phyloP scores from a whole-genome alignment of 2,888 invertebrate genomes.

The Drosophila lutescens region DNA sequence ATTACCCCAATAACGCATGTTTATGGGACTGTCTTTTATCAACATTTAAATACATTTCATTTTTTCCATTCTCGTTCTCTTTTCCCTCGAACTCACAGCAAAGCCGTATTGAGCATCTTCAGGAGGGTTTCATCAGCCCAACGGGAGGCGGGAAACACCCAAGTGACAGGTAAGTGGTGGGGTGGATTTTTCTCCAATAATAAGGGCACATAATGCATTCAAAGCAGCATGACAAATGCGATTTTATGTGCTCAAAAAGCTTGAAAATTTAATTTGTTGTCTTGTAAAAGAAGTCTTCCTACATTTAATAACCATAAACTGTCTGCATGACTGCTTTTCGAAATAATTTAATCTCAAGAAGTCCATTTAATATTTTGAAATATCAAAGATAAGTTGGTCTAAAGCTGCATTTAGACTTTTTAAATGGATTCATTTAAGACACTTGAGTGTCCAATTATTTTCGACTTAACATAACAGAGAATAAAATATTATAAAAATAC shows the following conservation, averaged over 20 bases:
- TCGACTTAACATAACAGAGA: not conserved
- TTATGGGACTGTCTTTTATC: conserved; percentile 11
- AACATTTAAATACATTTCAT: conserved; percentile 16
- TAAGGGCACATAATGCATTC: conserved; percentile 2
- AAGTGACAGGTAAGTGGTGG: conserved; percentile 83
- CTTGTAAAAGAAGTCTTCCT: conserved; percentile 11
- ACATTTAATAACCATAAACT: conserved; percentile 11
- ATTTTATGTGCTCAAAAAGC: conserved; percentile 16
- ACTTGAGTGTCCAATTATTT: not conserved
- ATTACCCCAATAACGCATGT: conserved; percentile 22
- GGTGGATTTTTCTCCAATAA: conserved; percentile 1
- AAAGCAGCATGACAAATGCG: conserved; percentile 15
- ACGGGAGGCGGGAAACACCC: conserved; percentile 82
- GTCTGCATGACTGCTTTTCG: not conserved
- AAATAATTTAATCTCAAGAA: conserved; percentile 6
- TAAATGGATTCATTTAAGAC: no score
- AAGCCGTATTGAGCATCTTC: conserved; percentile 83
- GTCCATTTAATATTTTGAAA: not conserved
- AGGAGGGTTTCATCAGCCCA: conserved; percentile 78
- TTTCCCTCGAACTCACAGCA: conserved; percentile 64
- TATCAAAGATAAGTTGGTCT: no score
- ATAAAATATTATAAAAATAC: not conserved
- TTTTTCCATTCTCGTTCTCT: not conserved
- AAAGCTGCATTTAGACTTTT: not conserved
- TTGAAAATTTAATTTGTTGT: conserved; percentile 26